Evolutionary conservation across 2,113 vertebrate genomes (phyloP).

Genomic region (Clinocottus analis): DNA sequence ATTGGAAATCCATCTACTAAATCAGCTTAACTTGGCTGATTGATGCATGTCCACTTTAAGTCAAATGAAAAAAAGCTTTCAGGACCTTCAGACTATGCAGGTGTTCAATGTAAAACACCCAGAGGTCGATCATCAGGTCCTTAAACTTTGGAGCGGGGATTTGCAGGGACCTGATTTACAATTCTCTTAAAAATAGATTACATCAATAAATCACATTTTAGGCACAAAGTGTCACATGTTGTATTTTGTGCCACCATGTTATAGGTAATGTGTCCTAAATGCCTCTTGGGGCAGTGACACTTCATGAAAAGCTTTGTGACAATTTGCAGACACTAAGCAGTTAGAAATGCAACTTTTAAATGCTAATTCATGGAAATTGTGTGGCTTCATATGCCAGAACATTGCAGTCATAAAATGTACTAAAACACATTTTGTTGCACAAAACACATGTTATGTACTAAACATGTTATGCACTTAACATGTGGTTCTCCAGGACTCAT

Average conservation of each 20-base stretch:
- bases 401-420: not conserved
- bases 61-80: not conserved
- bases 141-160: slow-evolving; percentile 1
- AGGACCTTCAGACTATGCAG: slow-evolving; percentile 22
- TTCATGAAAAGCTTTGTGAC: not conserved
- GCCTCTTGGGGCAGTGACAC: not conserved
- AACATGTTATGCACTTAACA: not conserved
- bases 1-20: not conserved
- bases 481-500: not conserved
- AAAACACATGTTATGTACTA: not conserved
- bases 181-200: slow-evolving; percentile 8
- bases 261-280: not conserved
- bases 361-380: not conserved
- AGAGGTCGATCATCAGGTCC: slow-evolving; percentile 8
- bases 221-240: not conserved
- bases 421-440: not conserved
- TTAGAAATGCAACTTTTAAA: not conserved
- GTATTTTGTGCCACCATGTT: slow-evolving; percentile 2
- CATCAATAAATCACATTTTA: slow-evolving; percentile 38
- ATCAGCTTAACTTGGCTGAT: not conserved
- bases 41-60: not conserved
- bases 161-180: not conserved
- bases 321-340: not conserved
- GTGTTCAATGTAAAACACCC: slow-evolving; percentile 33
- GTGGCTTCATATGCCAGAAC: not conserved